Percentiles rank a stretch among this genome's conserved stretches.
Conservation (phyloP, 2,888 invertebrate species). For the Apotomis betuletana region DNA sequence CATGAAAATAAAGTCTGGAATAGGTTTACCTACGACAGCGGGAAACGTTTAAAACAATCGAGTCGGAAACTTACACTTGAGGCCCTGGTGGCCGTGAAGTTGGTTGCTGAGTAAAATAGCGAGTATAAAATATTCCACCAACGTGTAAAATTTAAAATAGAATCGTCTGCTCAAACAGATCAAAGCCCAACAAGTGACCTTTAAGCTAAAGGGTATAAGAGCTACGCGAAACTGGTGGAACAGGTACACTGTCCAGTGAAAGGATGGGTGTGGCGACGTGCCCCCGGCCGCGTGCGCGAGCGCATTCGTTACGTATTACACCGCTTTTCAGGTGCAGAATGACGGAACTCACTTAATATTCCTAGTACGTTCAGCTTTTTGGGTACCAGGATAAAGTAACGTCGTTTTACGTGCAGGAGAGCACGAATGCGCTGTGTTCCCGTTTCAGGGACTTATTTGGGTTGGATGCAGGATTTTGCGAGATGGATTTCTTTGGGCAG, state of each 20-base stretch:
- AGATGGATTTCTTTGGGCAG: background rate
- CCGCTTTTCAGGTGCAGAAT: background rate
- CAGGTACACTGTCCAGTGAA: slow-evolving; percentile 30
- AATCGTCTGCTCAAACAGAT: background rate
- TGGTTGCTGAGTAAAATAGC: too few relatives aligned
- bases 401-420: background rate
- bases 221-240: slow-evolving; percentile 19
- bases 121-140: too few relatives aligned
- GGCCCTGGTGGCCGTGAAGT: too few relatives aligned
- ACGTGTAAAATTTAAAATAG: background rate
- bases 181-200: slow-evolving; percentile 21
- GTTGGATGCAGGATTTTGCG: background rate
- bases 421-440: background rate
- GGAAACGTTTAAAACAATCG: too few relatives aligned
- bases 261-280: slow-evolving; percentile 43
- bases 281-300: slow-evolving; percentile 35
- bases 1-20: too few relatives aligned
- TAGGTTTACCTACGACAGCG: too few relatives aligned
- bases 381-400: background rate
- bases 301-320: slow-evolving; percentile 6
- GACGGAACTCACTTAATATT: background rate
- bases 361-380: background rate
- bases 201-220: slow-evolving; percentile 30
- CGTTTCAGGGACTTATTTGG: background rate
- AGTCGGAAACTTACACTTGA: too few relatives aligned